Evolutionary conservation across 2,113 vertebrate genomes (phyloP).

Genomic region (Sceloporus tristichus): DNA sequence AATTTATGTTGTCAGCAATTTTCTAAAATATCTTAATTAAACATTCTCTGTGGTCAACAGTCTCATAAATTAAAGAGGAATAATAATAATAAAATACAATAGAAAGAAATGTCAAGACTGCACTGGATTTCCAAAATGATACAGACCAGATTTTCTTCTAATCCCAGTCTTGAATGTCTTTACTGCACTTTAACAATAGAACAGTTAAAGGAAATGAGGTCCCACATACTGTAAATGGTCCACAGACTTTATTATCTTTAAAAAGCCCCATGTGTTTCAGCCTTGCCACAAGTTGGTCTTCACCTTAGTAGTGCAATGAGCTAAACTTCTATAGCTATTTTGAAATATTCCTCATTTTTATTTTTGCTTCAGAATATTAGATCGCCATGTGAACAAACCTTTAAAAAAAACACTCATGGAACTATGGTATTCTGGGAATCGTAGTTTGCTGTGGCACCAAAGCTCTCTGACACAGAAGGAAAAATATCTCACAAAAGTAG

Average conservation of each 20-base stretch:
- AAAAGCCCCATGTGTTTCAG: too few species aligned
- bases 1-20: not conserved
- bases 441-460: too few species aligned
- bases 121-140: not conserved
- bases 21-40: constrained; percentile 21
- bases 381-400: not conserved
- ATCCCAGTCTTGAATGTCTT: not conserved
- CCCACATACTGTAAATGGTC: too few species aligned
- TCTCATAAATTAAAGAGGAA: not conserved
- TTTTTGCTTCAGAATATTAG: not conserved
- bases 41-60: not conserved
- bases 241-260: too few species aligned
- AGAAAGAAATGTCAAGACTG: not conserved
- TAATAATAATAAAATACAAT: not conserved
- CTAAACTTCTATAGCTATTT: not conserved
- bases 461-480: too few species aligned
- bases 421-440: too few species aligned
- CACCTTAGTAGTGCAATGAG: not conserved
- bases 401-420: not conserved
- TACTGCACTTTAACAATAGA: not conserved
- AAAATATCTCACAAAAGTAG: too few species aligned
- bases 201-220: too few species aligned
- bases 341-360: not conserved
- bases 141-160: not conserved
- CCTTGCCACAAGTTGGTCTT: too few species aligned